These are phyloP conservation scores for Dendrocincla fuliginosa DNA, from an alignment of 2,797 vertebrate species.

Conservation along the genomic window DNA sequence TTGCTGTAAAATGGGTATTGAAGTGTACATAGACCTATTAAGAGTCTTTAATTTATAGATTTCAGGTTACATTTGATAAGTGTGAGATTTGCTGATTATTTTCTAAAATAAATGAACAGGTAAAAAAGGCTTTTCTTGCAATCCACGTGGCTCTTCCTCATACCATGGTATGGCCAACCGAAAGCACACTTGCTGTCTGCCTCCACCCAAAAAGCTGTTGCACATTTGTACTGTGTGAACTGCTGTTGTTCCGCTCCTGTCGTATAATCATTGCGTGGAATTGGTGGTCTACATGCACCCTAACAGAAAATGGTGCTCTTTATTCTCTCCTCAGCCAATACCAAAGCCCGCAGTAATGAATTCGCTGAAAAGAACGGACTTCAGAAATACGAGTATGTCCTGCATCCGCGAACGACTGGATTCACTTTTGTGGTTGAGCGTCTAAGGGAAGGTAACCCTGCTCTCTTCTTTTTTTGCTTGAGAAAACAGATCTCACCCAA, in stretches of 20 bases:
- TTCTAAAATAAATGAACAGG: not conserved
- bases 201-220: not conserved
- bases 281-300: not conserved
- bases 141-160: not conserved
- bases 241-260: not conserved
- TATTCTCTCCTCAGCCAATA: constrained; percentile 82
- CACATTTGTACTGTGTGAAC: not conserved
- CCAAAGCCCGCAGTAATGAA: constrained; percentile 86
- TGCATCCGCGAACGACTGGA: constrained; percentile 94
- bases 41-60: not conserved
- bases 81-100: not conserved
- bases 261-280: not conserved
- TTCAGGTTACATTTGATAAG: not conserved
- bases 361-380: constrained; percentile 90
- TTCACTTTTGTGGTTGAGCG: constrained; percentile 94
- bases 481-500: not conserved
- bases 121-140: constrained; percentile 42
- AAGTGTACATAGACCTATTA: not conserved
- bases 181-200: not conserved
- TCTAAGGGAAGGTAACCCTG: constrained; percentile 87
- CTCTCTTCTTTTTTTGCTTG: not conserved
- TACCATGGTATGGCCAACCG: not conserved
- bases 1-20: not conserved
- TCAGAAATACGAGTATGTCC: constrained; percentile 88
- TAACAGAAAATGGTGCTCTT: constrained; percentile 3